Percentiles rank a stretch among this genome's conserved stretches.
Conservation (phyloP, 37 sponge, comb jelly and placozoan genomes). For the Ianthella basta region DNA sequence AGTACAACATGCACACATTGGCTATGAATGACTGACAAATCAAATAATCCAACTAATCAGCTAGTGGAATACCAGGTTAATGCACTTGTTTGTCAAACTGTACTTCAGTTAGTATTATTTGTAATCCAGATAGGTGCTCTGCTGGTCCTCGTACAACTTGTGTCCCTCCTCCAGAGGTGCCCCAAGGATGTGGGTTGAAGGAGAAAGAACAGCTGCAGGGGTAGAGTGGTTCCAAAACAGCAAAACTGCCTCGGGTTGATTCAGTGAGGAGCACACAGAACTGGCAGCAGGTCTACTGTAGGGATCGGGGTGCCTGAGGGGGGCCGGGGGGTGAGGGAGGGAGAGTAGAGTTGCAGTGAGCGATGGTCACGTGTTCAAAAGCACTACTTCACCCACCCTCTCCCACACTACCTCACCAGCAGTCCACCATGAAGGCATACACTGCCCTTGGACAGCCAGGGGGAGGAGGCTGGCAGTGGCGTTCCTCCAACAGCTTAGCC, state of each 20-base stretch:
- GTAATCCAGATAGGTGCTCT: too few species aligned
- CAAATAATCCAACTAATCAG: too few species aligned
- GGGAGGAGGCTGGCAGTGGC: conserved; percentile 26
- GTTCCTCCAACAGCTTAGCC: neutral
- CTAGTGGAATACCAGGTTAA: too few species aligned
- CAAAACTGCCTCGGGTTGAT: neutral
- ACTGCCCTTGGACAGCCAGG: conserved; percentile 29
- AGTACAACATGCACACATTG: too few species aligned
- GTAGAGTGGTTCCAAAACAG: conserved; percentile 1
- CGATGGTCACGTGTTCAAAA: too few species aligned
- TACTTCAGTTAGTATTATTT: too few species aligned
- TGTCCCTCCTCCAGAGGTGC: neutral
- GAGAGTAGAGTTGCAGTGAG: too few species aligned
- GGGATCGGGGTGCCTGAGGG: neutral
- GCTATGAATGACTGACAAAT: too few species aligned
- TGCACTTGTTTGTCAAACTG: too few species aligned
- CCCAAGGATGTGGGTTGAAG: neutral
- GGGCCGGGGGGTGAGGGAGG: too few species aligned
- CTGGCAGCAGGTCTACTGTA: neutral
- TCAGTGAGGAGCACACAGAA: neutral
- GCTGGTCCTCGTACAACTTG: neutral
- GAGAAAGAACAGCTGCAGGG: neutral
- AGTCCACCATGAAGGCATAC: conserved; percentile 23
- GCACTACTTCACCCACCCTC: too few species aligned
- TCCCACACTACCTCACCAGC: conserved; percentile 10